Evolutionary conservation across 2,888 invertebrate species (phyloP), one percentile per base, ranked within the genome.

Genomic region (Craniophora ligustri): DNA sequence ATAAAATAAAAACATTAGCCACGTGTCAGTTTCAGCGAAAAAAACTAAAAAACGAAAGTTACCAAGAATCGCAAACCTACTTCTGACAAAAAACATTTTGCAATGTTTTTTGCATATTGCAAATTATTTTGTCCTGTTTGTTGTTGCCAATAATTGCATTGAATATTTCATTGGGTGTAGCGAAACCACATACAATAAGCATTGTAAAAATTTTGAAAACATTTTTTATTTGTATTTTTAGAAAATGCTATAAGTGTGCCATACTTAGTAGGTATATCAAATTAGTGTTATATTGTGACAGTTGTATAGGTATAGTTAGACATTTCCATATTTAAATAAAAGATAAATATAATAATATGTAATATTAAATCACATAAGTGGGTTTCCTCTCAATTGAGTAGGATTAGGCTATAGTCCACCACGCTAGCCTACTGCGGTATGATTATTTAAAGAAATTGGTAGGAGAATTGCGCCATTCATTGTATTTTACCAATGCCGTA

Each of bases 171-270:
- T 74, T 71, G 55, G 60, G 42, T 48, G 50, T 65, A 45, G 39
- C 72, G 50, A 62, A 58, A 65, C 59, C 67, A 47, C 69, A 65
- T 8, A 72, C 67, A 67, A 72, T 47, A 21, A n/a, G 54, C 11
- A 6, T 38, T 46, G 16, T 48, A 35, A 21, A 5, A 48, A 39
- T 49, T 48, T 40, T 56, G 32, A 14, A 11, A 3, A 21, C 7
- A 21, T 31, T 59, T 53, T 48, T 21, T 21, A 30, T 2, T 40
- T 26, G 16, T 39, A 38, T 41, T 70, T 60, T 50, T 16, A 4
- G 8, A 10, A 41, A 49, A 13, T n/a, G 26, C n/a, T 54, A 36
- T 54, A 46, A 54, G 48, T 48, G 38, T 58, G 45, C 46, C 23
- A 16, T 21, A 13, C 32, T 36, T 2, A 53, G 21, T n/a, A n/a